Evolutionary conservation across 2,113 vertebrate genomes (phyloP), one percentile per base, ranked within the genome.

Genomic region (Megalops atlanticus): DNA sequence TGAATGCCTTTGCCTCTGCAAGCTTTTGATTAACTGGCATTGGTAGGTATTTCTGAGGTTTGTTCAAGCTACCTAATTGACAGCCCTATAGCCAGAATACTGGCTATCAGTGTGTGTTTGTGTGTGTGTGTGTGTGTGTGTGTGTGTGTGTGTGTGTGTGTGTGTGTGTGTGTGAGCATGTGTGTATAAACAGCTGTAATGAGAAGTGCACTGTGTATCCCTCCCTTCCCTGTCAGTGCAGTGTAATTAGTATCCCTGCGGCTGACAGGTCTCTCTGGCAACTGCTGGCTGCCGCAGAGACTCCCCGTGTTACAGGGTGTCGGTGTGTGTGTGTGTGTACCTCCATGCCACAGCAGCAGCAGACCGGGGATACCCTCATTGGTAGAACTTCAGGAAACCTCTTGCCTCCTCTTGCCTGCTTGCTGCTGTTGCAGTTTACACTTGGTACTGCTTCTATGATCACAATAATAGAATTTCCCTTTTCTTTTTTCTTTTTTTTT

Each of bases 351-450:
- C n/a, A n/a, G n/a, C n/a, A 82, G 86, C 75, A 84, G 82, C 78
- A 74, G 49, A 76, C 39, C 38, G 80, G 84, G 84, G 85, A 84
- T 85, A n/a, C 87, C 85, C 74, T 82, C 88, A 79, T 86, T 89
- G 88, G 90, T 86, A 1, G 78, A 85, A 84, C 79, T 70, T 3
- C 27, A 73, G 78, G 43, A 72, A 80, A 72, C 27, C 45, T n/a
- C n/a, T n/a, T n/a, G 73, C 45, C 68, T 52, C 40, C 64, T 40
- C 18, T 71, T 64, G 31, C 16, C 10, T 73, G 12, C 43, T 21
- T 24, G 77, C 87, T 81, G 82, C 87, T 89, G 87, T 86, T 87
- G 85, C 86, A 89, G 85, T 87, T 92, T 88, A 86, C 78, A 84
- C 88, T 88, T 88, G 88, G 88, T 88, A 81, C 79, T 10, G 81